phyloP scores from a whole-genome alignment of 2,797 vertebrate species.

The Cuniculus paca region DNA sequence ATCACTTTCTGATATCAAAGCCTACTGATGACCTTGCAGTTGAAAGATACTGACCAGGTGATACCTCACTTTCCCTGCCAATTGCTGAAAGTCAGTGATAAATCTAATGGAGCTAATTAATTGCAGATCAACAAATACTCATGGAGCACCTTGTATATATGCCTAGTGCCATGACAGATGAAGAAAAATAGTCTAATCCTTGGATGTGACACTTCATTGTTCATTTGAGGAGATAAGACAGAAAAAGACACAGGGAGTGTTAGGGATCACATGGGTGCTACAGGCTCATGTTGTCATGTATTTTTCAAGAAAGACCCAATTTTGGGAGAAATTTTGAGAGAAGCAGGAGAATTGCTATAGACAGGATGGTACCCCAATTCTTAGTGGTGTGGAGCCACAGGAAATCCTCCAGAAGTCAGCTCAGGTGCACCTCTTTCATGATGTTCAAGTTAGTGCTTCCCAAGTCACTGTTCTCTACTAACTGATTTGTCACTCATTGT shows the following conservation, averaged over 20 bases:
- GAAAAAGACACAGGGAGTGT: background rate
- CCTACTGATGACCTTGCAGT: background rate
- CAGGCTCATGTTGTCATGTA: background rate
- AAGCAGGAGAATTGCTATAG: background rate
- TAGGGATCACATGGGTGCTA: too few relatives aligned
- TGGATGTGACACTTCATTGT: background rate
- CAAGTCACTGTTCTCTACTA: background rate
- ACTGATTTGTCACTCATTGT: background rate
- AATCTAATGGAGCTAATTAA: background rate
- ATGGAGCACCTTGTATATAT: background rate
- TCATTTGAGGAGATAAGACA: background rate
- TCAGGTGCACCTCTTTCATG: background rate
- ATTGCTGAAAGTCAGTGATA: background rate
- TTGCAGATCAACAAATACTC: background rate
- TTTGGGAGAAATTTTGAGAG: background rate
- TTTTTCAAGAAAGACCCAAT: background rate
- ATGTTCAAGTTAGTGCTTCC: too few relatives aligned
- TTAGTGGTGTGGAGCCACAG: background rate
- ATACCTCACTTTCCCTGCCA: background rate
- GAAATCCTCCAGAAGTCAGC: background rate
- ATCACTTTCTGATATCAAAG: background rate
- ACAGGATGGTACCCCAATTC: background rate
- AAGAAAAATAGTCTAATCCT: background rate
- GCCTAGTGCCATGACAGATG: background rate
- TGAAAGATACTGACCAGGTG: background rate